Conservation (phyloP, 2,888 invertebrate species). For the Tachystola acroxantha region DNA sequence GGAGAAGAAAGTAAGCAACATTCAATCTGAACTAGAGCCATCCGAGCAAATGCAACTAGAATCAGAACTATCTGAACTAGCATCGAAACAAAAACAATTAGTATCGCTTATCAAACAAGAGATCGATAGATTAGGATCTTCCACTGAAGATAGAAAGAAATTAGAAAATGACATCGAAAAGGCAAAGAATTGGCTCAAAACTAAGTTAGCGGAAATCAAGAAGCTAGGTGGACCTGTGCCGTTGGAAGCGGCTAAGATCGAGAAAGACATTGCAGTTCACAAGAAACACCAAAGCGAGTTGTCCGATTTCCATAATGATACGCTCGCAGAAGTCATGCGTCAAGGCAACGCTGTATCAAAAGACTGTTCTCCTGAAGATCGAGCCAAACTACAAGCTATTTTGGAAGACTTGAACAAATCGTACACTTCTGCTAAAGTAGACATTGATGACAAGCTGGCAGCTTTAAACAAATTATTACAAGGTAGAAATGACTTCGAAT, state of each 20-base stretch:
- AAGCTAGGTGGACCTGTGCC: slow-evolving; percentile 88
- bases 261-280: slow-evolving; percentile 87
- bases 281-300: slow-evolving; percentile 87
- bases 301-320: slow-evolving; percentile 86
- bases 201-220: slow-evolving; percentile 85
- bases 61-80: slow-evolving; percentile 83
- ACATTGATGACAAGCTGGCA: slow-evolving; percentile 84
- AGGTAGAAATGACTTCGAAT: slow-evolving; percentile 89
- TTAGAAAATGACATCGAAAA: slow-evolving; percentile 88
- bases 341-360: slow-evolving; percentile 87
- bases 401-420: slow-evolving; percentile 84
- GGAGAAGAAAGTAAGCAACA: slow-evolving; percentile 89
- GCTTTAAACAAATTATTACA: slow-evolving; percentile 85
- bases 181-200: slow-evolving; percentile 88
- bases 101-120: slow-evolving; percentile 84
- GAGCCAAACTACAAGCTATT: slow-evolving; percentile 80
- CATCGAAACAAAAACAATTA: slow-evolving; percentile 86
- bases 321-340: slow-evolving; percentile 85
- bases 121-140: slow-evolving; percentile 83
- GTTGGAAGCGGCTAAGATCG: slow-evolving; percentile 88
- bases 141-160: slow-evolving; percentile 84
- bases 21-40: slow-evolving; percentile 91
- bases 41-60: slow-evolving; percentile 90
- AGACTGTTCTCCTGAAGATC: slow-evolving; percentile 87
- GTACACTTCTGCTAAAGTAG: slow-evolving; percentile 84